Percentiles rank a stretch among this genome's conserved stretches.
Evolutionary conservation across 2,888 invertebrate species (phyloP).

Genomic region (Noctua fimbriata): DNA sequence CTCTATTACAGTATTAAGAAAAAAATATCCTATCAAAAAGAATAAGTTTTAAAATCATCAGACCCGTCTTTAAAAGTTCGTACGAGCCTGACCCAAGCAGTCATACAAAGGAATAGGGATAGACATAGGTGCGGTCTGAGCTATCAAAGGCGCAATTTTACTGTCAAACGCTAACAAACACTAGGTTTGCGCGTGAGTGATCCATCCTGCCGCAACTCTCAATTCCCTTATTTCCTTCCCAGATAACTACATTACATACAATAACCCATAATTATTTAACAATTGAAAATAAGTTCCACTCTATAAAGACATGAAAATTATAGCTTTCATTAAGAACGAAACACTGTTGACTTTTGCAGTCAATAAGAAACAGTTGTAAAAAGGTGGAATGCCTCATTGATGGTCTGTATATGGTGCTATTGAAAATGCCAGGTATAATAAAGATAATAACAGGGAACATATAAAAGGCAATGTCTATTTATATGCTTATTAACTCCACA

Average conservation of each 20-base stretch:
- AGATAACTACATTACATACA: conserved; percentile 59
- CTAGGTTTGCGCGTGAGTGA: conserved; percentile 66
- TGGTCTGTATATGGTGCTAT: conserved; percentile 64
- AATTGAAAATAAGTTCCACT: conserved; percentile 53
- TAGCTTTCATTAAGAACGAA: conserved; percentile 66
- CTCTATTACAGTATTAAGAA: neutral
- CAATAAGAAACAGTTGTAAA: conserved; percentile 68
- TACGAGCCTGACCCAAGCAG: conserved; percentile 1
- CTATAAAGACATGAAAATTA: conserved; percentile 70
- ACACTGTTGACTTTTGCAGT: conserved; percentile 68
- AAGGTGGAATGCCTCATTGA: conserved; percentile 64
- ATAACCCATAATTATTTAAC: conserved; percentile 70
- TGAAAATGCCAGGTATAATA: conserved; percentile 65
- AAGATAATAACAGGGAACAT: conserved; percentile 70
- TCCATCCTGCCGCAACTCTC: conserved; percentile 66
- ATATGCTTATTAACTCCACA: conserved; percentile 65
- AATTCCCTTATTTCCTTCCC: conserved; percentile 59
- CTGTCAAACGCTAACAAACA: conserved; percentile 72
- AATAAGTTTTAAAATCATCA: neutral
- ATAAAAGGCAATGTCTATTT: conserved; percentile 70
- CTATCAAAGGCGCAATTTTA: conserved; percentile 68
- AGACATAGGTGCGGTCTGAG: conserved; percentile 1
- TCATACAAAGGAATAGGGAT: conserved; percentile 3
- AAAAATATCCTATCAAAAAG: neutral
- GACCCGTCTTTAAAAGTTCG: neutral